Percentiles rank a stretch among this genome's conserved stretches.
Evolutionary conservation across 2,113 vertebrate genomes (phyloP).

Genomic region (Perca flavescens): DNA sequence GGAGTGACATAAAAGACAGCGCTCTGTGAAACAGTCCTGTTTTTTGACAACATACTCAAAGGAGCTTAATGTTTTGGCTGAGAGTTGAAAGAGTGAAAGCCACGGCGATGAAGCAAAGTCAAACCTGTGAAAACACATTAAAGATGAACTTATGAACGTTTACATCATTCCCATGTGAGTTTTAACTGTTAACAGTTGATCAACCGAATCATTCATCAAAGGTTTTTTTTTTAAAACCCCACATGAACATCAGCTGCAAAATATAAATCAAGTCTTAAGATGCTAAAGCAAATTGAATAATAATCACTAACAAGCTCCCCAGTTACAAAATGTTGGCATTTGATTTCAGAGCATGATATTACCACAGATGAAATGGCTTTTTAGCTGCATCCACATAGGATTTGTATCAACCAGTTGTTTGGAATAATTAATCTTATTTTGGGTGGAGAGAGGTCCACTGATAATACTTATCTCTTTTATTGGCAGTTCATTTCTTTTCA

Average conservation of each 20-base stretch:
- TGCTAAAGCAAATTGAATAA: neutral
- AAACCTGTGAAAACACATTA: constrained; percentile 15
- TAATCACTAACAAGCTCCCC: constrained; percentile 21
- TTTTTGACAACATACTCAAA: neutral
- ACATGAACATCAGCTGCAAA: constrained; percentile 3
- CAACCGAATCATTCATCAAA: constrained; percentile 36
- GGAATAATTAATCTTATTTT: neutral
- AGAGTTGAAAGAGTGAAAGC: constrained; percentile 9
- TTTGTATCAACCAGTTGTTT: neutral
- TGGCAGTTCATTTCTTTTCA: neutral
- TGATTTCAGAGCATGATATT: neutral
- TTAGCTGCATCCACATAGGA: neutral
- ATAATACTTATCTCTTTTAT: neutral
- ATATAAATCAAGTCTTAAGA: neutral
- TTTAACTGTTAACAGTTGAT: neutral
- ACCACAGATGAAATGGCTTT: neutral
- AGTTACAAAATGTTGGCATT: neutral
- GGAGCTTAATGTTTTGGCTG: neutral
- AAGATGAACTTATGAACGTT: constrained; percentile 26
- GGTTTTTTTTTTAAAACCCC: neutral
- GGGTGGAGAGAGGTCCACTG: neutral
- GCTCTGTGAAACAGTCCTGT: neutral
- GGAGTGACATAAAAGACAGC: neutral
- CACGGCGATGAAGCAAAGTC: neutral
- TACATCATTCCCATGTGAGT: neutral